These are phyloP conservation scores for Pycnonotus jocosus DNA, from an alignment of 2,113 vertebrate species.

Conservation along the genomic window DNA sequence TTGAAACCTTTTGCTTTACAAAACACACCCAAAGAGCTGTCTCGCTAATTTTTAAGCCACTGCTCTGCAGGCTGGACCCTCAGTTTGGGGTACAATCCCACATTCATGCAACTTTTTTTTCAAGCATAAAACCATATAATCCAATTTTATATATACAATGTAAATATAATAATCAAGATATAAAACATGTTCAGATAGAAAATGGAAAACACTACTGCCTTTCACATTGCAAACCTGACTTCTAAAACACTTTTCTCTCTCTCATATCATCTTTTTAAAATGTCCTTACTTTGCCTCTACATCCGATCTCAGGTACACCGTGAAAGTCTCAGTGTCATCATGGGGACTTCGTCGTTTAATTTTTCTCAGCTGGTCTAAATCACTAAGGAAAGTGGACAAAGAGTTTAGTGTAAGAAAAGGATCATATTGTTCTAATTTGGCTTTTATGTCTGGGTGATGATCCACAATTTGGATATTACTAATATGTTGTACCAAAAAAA, in stretches of 20 bases:
- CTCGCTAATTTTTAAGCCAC: too few relatives aligned
- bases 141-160: background rate
- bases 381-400: conserved; percentile 69
- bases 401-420: background rate
- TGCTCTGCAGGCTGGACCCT: too few relatives aligned
- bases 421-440: background rate
- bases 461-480: background rate
- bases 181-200: background rate
- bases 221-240: background rate
- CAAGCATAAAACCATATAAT: background rate
- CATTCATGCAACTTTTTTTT: background rate
- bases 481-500: background rate
- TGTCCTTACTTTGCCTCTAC: conserved; percentile 90
- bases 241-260: background rate
- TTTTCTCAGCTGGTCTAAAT: conserved; percentile 90
- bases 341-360: conserved; percentile 93
- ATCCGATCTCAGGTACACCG: conserved; percentile 92
- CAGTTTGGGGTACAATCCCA: too few relatives aligned
- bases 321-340: conserved; percentile 95
- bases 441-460: background rate
- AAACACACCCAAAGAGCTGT: too few relatives aligned
- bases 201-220: background rate
- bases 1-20: too few relatives aligned
- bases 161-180: background rate
- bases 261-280: background rate